Percentiles rank a stretch among this genome's conserved stretches.
Evolutionary conservation across 2,888 invertebrate species (phyloP).

Genomic region (Cosmorhoe ocellata): DNA sequence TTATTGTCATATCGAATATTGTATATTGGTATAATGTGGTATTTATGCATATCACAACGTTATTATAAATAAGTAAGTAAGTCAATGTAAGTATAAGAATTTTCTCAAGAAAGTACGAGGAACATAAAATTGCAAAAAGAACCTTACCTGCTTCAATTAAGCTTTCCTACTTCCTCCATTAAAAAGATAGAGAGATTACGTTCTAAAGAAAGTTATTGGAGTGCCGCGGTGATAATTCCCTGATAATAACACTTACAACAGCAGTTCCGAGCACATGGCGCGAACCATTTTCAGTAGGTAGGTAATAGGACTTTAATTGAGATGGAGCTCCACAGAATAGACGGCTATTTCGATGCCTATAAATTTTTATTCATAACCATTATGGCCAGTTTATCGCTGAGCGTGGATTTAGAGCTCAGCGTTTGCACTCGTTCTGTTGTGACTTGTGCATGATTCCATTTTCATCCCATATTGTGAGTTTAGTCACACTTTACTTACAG

Average conservation of each 20-base stretch:
- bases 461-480: neutral
- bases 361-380: slow-evolving; percentile 70
- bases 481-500: slow-evolving; percentile 1
- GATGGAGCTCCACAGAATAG: slow-evolving; percentile 68
- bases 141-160: slow-evolving; percentile 36
- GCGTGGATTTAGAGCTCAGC: slow-evolving; percentile 35
- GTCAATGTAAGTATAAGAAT: too few species aligned
- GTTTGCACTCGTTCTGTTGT: neutral
- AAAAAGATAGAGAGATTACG: slow-evolving; percentile 28
- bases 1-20: too few species aligned
- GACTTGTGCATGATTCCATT: neutral
- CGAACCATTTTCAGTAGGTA: slow-evolving; percentile 58
- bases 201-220: slow-evolving; percentile 42
- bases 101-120: neutral
- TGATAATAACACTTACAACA: slow-evolving; percentile 57
- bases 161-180: slow-evolving; percentile 28
- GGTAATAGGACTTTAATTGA: slow-evolving; percentile 74
- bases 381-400: slow-evolving; percentile 45
- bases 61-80: too few species aligned
- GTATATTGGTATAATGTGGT: too few species aligned
- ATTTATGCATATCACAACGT: too few species aligned
- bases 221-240: slow-evolving; percentile 44
- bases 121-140: slow-evolving; percentile 20
- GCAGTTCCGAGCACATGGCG: slow-evolving; percentile 58
- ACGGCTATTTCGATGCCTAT: slow-evolving; percentile 59